Conservation (phyloP, 2,888 invertebrate species). For the Euspilapteryx auroguttella region DNA sequence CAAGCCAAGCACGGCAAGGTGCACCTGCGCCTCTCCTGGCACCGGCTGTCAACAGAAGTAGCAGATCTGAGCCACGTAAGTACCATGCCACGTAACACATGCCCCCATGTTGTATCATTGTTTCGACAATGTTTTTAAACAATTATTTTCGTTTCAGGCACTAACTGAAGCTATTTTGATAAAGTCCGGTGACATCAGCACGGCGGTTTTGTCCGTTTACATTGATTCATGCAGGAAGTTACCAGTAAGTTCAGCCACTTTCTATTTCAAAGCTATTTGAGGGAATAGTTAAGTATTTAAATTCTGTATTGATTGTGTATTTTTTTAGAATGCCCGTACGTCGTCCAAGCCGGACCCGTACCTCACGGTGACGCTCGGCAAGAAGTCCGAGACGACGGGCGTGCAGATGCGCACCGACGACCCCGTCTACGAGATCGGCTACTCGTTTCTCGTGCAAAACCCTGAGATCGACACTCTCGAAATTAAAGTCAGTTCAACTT, state of each 20-base stretch:
- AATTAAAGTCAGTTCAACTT: slow-evolving; percentile 64
- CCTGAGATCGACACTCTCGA: slow-evolving; percentile 87
- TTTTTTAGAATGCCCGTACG: slow-evolving; percentile 64
- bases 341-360: slow-evolving; percentile 84
- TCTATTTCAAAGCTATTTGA: not conserved
- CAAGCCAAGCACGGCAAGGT: slow-evolving; percentile 95
- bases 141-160: slow-evolving; percentile 60
- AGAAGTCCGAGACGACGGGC: slow-evolving; percentile 71
- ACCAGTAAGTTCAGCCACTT: slow-evolving; percentile 74
- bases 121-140: not conserved
- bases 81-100: no score
- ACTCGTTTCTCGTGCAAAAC: slow-evolving; percentile 89
- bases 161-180: slow-evolving; percentile 73
- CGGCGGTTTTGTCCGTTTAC: slow-evolving; percentile 81
- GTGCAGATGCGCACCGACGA: slow-evolving; percentile 80
- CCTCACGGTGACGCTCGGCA: slow-evolving; percentile 77
- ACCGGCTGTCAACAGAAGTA: slow-evolving; percentile 72
- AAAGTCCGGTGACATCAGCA: slow-evolving; percentile 73
- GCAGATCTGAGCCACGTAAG: slow-evolving; percentile 75
- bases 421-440: slow-evolving; percentile 95
- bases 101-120: no score
- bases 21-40: slow-evolving; percentile 88
- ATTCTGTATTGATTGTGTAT: no score
- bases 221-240: slow-evolving; percentile 91
- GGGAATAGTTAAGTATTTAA: not conserved